phyloP scores from a whole-genome alignment of 1,140 invertebrate genomes.

The Dinothrombium tinctorium region DNA sequence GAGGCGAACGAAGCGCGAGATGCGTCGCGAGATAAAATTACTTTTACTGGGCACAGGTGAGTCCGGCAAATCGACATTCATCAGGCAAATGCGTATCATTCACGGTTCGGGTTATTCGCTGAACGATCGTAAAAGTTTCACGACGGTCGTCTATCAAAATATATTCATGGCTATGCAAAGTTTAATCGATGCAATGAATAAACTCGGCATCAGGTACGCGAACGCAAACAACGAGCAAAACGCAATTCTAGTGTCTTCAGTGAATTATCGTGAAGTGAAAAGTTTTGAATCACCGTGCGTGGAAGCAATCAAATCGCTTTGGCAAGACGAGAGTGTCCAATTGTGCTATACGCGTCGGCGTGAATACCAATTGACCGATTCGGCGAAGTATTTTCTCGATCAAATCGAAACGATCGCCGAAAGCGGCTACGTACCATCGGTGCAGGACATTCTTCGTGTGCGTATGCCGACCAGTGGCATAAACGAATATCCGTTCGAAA shows the following conservation, averaged over 20 bases:
- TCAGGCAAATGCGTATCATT: slow-evolving; percentile 98
- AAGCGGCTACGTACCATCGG: slow-evolving; percentile 59
- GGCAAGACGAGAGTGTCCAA: slow-evolving; percentile 65
- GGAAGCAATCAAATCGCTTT: slow-evolving; percentile 46
- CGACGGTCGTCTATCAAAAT: slow-evolving; percentile 70
- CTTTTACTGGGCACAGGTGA: slow-evolving; percentile 66
- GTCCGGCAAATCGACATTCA: slow-evolving; percentile 86
- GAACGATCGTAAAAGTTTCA: slow-evolving; percentile 59
- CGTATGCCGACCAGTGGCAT: slow-evolving; percentile 92
- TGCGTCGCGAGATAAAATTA: slow-evolving; percentile 44
- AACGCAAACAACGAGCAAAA: slow-evolving; percentile 46
- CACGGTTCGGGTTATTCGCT: slow-evolving; percentile 69
- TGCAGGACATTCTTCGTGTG: slow-evolving; percentile 80
- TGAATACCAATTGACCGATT: slow-evolving; percentile 89
- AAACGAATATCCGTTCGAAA: slow-evolving; percentile 73
- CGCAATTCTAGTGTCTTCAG: slow-evolving; percentile 26
- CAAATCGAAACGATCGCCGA: slow-evolving; percentile 62
- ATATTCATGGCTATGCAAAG: slow-evolving; percentile 83
- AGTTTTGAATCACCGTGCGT: slow-evolving; percentile 28
- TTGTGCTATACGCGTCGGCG: slow-evolving; percentile 68
- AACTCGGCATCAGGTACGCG: slow-evolving; percentile 76
- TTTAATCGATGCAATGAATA: slow-evolving; percentile 75
- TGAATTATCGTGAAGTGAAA: slow-evolving; percentile 25
- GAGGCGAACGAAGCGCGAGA: slow-evolving; percentile 32
- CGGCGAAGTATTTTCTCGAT: slow-evolving; percentile 77